phyloP scores from a whole-genome alignment of 2,888 invertebrate genomes.

The Yponomeuta cagnagella region DNA sequence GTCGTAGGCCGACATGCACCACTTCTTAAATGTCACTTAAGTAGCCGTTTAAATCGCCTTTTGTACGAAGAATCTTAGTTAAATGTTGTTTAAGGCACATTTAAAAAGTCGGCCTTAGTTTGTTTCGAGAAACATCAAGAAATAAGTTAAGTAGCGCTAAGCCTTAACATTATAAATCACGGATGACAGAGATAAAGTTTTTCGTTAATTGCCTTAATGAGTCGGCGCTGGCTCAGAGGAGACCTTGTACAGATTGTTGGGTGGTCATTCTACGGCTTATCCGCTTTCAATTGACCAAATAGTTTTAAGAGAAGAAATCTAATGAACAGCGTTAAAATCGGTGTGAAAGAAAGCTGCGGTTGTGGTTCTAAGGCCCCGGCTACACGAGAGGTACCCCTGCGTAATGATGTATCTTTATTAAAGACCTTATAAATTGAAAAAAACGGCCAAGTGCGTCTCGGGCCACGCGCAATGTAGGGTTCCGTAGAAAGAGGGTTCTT shows the following conservation, averaged over 20 bases:
- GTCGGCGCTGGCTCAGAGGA: slow-evolving; percentile 25
- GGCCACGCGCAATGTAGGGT: no score
- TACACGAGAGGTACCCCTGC: neutral
- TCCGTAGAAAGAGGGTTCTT: no score
- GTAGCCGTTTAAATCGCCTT: no score
- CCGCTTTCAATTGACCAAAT: neutral
- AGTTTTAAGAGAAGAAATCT: neutral
- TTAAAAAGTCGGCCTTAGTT: neutral
- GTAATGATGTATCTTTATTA: no score
- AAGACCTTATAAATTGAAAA: no score
- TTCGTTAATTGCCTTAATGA: slow-evolving; percentile 56
- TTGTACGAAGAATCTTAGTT: no score
- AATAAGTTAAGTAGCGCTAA: neutral
- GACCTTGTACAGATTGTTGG: slow-evolving; percentile 3
- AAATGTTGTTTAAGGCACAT: no score
- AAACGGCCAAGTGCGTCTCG: no score
- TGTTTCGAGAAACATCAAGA: neutral
- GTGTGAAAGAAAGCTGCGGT: neutral
- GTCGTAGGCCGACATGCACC: no score
- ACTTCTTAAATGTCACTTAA: no score
- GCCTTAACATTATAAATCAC: slow-evolving; percentile 14
- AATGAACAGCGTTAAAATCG: neutral
- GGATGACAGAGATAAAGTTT: slow-evolving; percentile 38
- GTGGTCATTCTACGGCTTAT: slow-evolving; percentile 7
- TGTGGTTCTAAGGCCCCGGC: neutral